phyloP scores from a whole-genome alignment of 2,888 invertebrate species.

The Trichopoda pennipes region DNA sequence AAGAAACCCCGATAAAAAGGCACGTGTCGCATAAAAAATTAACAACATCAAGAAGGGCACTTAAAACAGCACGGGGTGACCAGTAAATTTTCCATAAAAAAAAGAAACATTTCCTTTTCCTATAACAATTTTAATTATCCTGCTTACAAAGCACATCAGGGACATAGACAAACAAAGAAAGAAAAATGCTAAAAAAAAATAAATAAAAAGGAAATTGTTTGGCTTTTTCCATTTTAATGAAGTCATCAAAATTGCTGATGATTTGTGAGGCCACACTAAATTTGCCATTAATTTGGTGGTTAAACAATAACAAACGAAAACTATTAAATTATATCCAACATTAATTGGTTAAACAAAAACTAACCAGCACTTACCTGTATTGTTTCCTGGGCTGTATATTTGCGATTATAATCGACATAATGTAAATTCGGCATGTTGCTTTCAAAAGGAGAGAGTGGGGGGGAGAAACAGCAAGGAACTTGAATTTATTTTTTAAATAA shows the following conservation, averaged over 20 bases:
- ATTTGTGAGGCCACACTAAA: slow-evolving; percentile 7
- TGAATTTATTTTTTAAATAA: slow-evolving; percentile 14
- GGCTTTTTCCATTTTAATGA: background rate
- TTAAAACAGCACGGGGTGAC: slow-evolving; percentile 26
- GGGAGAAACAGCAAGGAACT: background rate
- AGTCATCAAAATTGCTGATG: slow-evolving; percentile 12
- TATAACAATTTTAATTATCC: slow-evolving; percentile 36
- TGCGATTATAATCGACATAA: slow-evolving; percentile 80
- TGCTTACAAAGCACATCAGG: background rate
- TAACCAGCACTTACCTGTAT: slow-evolving; percentile 79
- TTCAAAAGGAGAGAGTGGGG: background rate
- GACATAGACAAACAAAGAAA: no score
- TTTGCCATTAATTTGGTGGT: slow-evolving; percentile 6
- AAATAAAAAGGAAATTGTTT: background rate
- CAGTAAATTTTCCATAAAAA: background rate
- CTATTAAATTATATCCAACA: slow-evolving; percentile 21
- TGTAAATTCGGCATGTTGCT: slow-evolving; percentile 79
- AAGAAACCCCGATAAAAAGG: slow-evolving; percentile 16
- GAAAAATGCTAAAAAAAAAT: slow-evolving; percentile 3
- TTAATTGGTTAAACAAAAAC: background rate
- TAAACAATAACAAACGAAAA: slow-evolving; percentile 20
- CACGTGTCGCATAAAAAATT: slow-evolving; percentile 54
- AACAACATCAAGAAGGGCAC: slow-evolving; percentile 19
- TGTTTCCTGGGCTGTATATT: slow-evolving; percentile 81
- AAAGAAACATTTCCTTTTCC: background rate